Base-by-base conservation (phyloP, 2,113 vertebrate genomes). In the Caloenas nicobarica region DNA sequence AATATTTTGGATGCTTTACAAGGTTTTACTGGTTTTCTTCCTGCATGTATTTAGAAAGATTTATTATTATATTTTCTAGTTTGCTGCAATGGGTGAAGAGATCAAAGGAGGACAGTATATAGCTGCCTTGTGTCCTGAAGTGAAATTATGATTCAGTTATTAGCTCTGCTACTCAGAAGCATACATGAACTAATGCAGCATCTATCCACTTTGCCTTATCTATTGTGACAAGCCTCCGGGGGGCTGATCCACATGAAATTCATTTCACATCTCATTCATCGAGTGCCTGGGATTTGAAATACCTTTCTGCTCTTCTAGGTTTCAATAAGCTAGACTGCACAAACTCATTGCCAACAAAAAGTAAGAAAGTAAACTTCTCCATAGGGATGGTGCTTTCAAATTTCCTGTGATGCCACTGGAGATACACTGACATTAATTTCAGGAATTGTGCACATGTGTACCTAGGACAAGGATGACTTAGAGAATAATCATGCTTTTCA, bases 191-290 rank as follows among this genome's bases (percentile, higher is more conserved):
- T 94, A 96, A 96, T 40, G 73, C 92, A 28, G 50, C 93, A 89
- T 97, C 97, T 96, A 97, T 96, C 95, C 16, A 88, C 88, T 95
- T 95, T 84, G 90, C 97, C 95, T 98, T 97, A 97, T 98, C 96
- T 97, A 96, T 98, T 97, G 96, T 98, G 98, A 98, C 97, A 97
- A 97, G 96, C 89, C 97, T 97, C 95, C n/a, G 0, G 95, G 97
- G 97, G 93, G 60, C 81, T 81, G 89, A 96, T 91, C 89, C 65
- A 65, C 95, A 93, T 83, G 95, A 97, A 98, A 98, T 97, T 96
- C 95, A 97, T 97, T 98, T 97, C 96, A 95, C 95, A 93, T 98
- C 93, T 98, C 96, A 97, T 98, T 97, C 97, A 94, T 73, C 96
- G 96, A 95, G 85, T 92, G 94, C 94, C 86, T 91, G 83, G 88